phyloP scores from a whole-genome alignment of 2,888 invertebrate species.

The Spilosoma lubricipeda region DNA sequence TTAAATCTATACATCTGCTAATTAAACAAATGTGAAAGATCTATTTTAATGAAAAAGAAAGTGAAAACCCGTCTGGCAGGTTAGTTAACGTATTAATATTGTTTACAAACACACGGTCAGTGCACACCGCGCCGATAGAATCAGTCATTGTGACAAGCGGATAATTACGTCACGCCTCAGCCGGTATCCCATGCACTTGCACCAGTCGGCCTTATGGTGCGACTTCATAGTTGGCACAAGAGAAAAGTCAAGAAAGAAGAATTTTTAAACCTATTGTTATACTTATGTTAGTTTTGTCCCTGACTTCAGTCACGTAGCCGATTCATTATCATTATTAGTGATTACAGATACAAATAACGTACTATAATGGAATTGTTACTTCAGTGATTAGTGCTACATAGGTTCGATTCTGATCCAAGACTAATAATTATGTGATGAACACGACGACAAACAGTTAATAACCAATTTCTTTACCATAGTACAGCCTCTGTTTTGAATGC shows the following conservation, averaged over 20 bases:
- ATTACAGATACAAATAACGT: too few species aligned
- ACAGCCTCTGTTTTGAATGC: too few species aligned
- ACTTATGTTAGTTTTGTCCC: background rate
- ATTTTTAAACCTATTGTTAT: background rate
- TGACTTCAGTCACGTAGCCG: too few species aligned
- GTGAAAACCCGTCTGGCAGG: background rate
- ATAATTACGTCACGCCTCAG: conserved; percentile 23
- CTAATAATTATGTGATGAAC: too few species aligned
- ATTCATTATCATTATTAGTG: too few species aligned
- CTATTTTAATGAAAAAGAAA: conserved; percentile 4
- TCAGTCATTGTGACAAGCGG: conserved; percentile 28
- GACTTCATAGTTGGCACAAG: background rate
- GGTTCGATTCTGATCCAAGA: too few species aligned
- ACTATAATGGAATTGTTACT: too few species aligned
- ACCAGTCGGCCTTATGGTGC: background rate
- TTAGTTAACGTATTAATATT: conserved; percentile 37
- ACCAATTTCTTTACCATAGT: too few species aligned
- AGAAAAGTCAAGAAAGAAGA: background rate
- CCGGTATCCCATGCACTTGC: conserved; percentile 17
- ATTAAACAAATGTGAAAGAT: background rate
- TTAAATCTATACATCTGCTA: background rate
- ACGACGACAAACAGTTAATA: too few species aligned
- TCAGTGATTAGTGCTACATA: too few species aligned
- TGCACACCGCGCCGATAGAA: conserved; percentile 23
- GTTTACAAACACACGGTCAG: conserved; percentile 27